Evolutionary conservation across 2,797 vertebrate species (phyloP).

Genomic region (Tympanoctomys barrerae): DNA sequence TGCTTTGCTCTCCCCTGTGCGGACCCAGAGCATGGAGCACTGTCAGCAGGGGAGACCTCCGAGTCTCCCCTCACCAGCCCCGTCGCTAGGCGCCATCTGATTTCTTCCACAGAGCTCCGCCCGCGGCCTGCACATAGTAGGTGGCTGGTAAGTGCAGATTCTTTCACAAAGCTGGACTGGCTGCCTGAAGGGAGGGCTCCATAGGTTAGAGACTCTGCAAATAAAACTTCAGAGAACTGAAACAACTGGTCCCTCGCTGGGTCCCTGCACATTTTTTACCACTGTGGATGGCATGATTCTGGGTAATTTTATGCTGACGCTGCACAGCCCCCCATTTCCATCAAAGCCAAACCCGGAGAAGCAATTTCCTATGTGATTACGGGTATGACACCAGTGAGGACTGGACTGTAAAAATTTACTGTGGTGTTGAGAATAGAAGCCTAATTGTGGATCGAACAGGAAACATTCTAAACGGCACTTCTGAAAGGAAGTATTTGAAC

Average conservation of each 20-base stretch:
- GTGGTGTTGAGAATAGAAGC: conserved; percentile 30
- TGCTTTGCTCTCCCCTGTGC: not conserved
- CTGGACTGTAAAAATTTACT: conserved; percentile 69
- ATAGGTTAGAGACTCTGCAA: not conserved
- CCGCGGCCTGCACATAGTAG: not conserved
- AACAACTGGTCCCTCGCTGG: conserved; percentile 28
- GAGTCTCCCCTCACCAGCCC: accelerated
- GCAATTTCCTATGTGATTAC: conserved; percentile 85
- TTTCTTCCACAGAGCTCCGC: not conserved
- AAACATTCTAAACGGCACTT: conserved; percentile 17
- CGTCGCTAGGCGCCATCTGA: no score
- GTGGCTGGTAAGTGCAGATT: not conserved
- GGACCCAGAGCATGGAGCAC: not conserved
- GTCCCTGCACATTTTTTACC: conserved; percentile 51
- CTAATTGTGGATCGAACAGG: conserved; percentile 42
- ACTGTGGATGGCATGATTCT: conserved; percentile 61
- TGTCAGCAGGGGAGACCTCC: accelerated
- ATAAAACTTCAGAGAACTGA: conserved; percentile 9
- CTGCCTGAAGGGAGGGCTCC: not conserved
- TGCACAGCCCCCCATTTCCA: conserved; percentile 66
- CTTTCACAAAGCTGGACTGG: not conserved
- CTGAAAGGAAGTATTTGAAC: conserved; percentile 27
- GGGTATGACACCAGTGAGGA: conserved; percentile 53
- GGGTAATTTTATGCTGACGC: conserved; percentile 71
- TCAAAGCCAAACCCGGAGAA: conserved; percentile 77